Base-by-base conservation (phyloP, 2,113 vertebrate species). In the Hippocampus comes region DNA sequence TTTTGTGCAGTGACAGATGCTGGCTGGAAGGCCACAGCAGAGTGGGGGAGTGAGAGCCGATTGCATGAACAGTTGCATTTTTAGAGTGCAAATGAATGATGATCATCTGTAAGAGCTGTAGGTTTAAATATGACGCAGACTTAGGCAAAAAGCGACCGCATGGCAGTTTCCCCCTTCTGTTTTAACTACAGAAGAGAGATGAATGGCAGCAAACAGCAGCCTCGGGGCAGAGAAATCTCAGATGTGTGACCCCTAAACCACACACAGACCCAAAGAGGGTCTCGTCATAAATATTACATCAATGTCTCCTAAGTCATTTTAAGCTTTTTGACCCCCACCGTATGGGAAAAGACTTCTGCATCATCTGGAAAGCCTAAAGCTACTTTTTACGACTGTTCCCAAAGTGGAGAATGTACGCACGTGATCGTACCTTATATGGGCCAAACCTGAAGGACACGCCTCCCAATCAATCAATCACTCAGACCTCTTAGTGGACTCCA, bases 1-100 rank as follows among this genome's bases (percentile, higher is more conserved):
- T 77, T 86, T 79, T 77, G 81, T 74, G 72, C 79, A 72, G 67
- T 43, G 76, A 89, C 92, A 91, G 88, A 90, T 93, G 92, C 83
- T 86, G 80, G 87, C 87, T 89, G 89, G 56, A 27, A 59, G 77
- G 66, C 67, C 77, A 88, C 83, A 81, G 82, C 71, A 73, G 42
- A 34, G 78, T 30, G 73, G 43, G 57, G 65, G 53, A 4, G 21
- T n/a, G 10, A 60, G 78, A 56, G 11, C 23, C 59, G 56, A 80
- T 74, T 66, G 70, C 67, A 46, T 5, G 21, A 7, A 23, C 63
- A n/a, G 9, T 42, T 64, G 21, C 20, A 2, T 46, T 61, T 61
- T 61, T 27, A 6, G 14, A 9, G 6, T 48, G n/a, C n/a, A 27
- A 15, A 43, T 23, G 41, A 65, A 43, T 43, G 41, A 23, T 42